Percentiles rank a stretch among this genome's conserved stretches.
phyloP scores from a whole-genome alignment of 1,140 invertebrate genomes.

The Drosophila nebulosa region DNA sequence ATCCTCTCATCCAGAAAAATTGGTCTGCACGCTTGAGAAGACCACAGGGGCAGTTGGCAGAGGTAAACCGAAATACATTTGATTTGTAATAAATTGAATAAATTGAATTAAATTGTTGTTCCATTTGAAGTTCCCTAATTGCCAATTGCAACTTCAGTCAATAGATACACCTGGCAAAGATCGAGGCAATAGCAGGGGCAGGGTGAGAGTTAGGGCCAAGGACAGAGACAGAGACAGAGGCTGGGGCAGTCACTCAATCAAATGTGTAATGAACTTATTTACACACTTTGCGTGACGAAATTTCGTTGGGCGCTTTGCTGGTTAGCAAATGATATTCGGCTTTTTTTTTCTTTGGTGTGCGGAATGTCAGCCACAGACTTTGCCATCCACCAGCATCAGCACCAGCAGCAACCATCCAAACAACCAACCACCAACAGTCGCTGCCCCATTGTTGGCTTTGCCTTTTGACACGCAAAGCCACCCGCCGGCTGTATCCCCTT shows the following conservation, averaged over 20 bases:
- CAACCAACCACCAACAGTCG: conserved; percentile 26
- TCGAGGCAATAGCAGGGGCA: neutral
- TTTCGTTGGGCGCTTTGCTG: conserved; percentile 46
- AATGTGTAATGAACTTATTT: conserved; percentile 74
- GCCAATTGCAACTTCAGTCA: conserved; percentile 35
- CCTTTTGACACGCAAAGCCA: conserved; percentile 59
- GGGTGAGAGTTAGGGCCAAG: neutral
- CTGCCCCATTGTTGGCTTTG: conserved; percentile 47
- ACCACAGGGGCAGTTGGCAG: neutral
- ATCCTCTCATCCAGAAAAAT: conserved; percentile 14
- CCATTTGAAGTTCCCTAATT: conserved; percentile 53
- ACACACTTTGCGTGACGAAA: conserved; percentile 74
- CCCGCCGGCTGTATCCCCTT: neutral
- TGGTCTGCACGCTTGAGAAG: conserved; percentile 28
- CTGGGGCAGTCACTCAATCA: conserved; percentile 48
- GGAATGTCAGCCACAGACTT: conserved; percentile 68
- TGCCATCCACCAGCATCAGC: neutral
- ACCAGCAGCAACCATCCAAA: conserved; percentile 3
- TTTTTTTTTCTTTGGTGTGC: conserved; percentile 27
- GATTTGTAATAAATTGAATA: conserved; percentile 4
- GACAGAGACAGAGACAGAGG: neutral
- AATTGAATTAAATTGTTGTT: conserved; percentile 70
- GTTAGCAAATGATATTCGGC: conserved; percentile 54
- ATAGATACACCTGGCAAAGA: conserved; percentile 37
- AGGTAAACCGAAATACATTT: neutral